These are phyloP conservation scores for Harpegnathos saltator DNA, from an alignment of 1,140 invertebrate species.

Conservation along the genomic window DNA sequence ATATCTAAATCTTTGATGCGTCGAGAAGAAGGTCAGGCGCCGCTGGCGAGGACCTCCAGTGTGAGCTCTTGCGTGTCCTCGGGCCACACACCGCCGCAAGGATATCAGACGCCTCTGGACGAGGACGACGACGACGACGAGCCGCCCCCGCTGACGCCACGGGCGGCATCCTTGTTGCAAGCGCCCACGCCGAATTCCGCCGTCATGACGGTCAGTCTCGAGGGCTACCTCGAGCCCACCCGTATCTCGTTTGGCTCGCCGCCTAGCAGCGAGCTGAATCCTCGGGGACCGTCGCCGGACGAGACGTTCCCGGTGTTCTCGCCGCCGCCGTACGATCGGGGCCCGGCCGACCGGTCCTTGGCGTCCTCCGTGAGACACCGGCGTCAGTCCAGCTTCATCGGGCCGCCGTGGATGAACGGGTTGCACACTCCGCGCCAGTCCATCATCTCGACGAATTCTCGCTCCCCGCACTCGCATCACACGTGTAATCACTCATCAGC, in stretches of 20 bases:
- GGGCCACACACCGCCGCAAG: constrained; percentile 86
- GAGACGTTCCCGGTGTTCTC: constrained; percentile 95
- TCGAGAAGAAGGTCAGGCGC: constrained; percentile 83
- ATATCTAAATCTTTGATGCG: constrained; percentile 67
- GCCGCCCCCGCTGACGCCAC: constrained; percentile 86
- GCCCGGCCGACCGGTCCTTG: constrained; percentile 57
- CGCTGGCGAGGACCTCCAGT: constrained; percentile 87
- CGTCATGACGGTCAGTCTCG: constrained; percentile 92
- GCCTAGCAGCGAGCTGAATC: constrained; percentile 89
- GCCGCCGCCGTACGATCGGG: constrained; percentile 89
- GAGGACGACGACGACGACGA: constrained; percentile 83
- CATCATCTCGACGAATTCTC: constrained; percentile 90
- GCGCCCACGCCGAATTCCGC: constrained; percentile 94
- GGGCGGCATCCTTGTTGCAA: constrained; percentile 86
- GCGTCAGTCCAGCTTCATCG: constrained; percentile 85
- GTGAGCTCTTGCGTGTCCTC: constrained; percentile 88
- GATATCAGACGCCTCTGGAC: constrained; percentile 89
- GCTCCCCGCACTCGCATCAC: constrained; percentile 91
- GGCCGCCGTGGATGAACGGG: constrained; percentile 86
- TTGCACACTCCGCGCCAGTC: constrained; percentile 88
- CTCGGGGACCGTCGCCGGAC: constrained; percentile 89
- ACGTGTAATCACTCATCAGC: constrained; percentile 89
- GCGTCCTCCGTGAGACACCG: constrained; percentile 75
- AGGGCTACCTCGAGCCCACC: constrained; percentile 93
- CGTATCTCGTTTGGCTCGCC: constrained; percentile 92